phyloP scores from a whole-genome alignment of 2,797 vertebrate genomes.

The Cephalopachus bancanus region DNA sequence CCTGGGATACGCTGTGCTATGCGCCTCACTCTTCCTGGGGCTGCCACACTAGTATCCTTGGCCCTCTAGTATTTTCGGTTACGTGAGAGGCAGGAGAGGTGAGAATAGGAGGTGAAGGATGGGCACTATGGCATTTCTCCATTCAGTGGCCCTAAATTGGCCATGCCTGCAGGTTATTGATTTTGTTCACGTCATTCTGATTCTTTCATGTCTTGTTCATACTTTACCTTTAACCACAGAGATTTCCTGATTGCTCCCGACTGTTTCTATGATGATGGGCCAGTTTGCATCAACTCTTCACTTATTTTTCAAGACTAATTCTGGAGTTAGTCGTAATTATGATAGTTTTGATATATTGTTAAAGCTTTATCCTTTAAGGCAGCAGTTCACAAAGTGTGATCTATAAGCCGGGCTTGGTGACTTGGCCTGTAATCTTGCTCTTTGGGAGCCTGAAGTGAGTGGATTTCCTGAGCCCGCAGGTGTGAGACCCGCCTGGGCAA shows the following conservation, averaged over 20 bases:
- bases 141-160: background rate
- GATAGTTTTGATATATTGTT: background rate
- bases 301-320: slow-evolving; percentile 31
- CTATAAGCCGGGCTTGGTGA: no score
- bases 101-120: background rate
- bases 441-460: no score
- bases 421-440: no score
- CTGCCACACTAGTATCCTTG: background rate
- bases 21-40: background rate
- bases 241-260: slow-evolving; percentile 1
- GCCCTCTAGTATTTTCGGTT: background rate
- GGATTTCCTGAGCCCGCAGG: no score
- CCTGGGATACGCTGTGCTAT: background rate
- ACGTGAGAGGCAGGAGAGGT: background rate
- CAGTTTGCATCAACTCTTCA: background rate
- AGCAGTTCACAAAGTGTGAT: background rate
- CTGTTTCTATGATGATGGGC: background rate
- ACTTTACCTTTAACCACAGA: background rate
- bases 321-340: background rate
- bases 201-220: background rate
- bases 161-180: background rate
- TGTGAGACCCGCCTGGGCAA: no score
- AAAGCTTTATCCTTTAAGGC: slow-evolving; percentile 47
- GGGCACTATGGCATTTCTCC: background rate
- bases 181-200: background rate